A percentile compares a stretch with the other conserved stretches of the same genome.
These are phyloP conservation scores for Gobio gobio DNA, from an alignment of 2,113 vertebrate species.

Conservation along the genomic window DNA sequence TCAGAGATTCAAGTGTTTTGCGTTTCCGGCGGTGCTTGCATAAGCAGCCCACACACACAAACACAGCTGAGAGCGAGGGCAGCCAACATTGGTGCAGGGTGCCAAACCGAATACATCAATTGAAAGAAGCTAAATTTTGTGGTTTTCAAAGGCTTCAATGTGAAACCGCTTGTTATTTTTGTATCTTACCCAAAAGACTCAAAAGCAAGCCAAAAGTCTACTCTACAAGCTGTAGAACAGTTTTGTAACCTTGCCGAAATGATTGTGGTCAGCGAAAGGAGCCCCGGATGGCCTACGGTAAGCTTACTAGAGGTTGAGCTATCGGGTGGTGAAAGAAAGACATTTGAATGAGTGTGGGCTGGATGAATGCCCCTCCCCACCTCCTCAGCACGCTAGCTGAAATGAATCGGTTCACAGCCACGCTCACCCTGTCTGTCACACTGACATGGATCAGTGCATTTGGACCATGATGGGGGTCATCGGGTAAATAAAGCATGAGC, in stretches of 20 bases:
- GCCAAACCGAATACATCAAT: constrained; percentile 36
- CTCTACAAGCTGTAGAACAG: constrained; percentile 6
- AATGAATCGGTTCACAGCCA: constrained; percentile 15
- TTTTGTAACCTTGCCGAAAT: constrained; percentile 7
- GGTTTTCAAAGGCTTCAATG: constrained; percentile 46
- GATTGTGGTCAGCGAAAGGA: constrained; percentile 17
- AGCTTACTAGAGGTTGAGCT: constrained; percentile 31
- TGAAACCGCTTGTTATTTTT: constrained; percentile 41
- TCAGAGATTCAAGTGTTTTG: constrained; percentile 26
- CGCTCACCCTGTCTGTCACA: constrained; percentile 30
- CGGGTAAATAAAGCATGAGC: constrained; percentile 34
- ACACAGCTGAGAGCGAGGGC: constrained; percentile 42
- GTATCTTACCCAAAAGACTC: constrained; percentile 33
- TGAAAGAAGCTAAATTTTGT: constrained; percentile 30
- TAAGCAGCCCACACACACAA: constrained; percentile 51
- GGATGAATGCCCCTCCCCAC: background rate
- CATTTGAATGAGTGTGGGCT: constrained; percentile 36
- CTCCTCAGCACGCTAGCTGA: constrained; percentile 1
- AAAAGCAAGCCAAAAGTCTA: constrained; percentile 25
- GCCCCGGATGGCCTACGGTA: background rate
- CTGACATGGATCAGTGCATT: constrained; percentile 39
- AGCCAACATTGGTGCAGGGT: constrained; percentile 35
- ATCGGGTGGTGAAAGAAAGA: constrained; percentile 12
- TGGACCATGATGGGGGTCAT: constrained; percentile 42
- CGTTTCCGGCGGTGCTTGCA: constrained; percentile 50